These are phyloP conservation scores for Cossypha caffra DNA, from an alignment of 2,797 vertebrate genomes.

Conservation along the genomic window DNA sequence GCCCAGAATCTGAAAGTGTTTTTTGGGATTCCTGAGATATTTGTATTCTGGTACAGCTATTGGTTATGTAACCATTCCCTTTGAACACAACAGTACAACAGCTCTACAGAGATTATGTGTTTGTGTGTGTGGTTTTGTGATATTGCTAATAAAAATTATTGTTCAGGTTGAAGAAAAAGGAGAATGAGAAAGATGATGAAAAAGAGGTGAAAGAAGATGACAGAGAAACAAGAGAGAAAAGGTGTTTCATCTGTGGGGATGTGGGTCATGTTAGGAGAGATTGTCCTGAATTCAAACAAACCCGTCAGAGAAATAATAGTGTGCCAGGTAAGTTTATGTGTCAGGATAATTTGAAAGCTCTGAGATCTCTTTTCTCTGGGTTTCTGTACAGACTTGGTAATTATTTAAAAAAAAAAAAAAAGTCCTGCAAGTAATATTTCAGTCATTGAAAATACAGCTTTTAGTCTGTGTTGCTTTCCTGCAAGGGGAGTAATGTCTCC, in stretches of 20 bases:
- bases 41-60: background rate
- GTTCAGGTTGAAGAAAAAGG: constrained; percentile 92
- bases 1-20: background rate
- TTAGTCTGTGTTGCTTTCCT: background rate
- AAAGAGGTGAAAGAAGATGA: constrained; percentile 93
- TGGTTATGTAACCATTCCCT: background rate
- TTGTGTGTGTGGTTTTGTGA: background rate
- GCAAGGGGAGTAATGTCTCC: background rate
- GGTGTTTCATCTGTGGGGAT: constrained; percentile 97
- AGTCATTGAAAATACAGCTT: background rate
- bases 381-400: background rate
- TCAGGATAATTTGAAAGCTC: background rate
- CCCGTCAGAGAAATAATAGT: constrained; percentile 85
- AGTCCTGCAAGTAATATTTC: background rate
- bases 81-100: background rate
- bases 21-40: background rate
- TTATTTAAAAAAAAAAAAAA: background rate
- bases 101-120: background rate
- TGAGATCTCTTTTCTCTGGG: background rate
- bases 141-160: constrained; percentile 37
- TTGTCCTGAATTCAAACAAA: constrained; percentile 93
- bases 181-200: constrained; percentile 93
- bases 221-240: constrained; percentile 89
- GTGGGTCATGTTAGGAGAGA: constrained; percentile 93
- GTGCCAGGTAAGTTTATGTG: constrained; percentile 72